Evolutionary conservation across 2,888 invertebrate genomes (phyloP).

Genomic region (Zhuqinia jingwanae): DNA sequence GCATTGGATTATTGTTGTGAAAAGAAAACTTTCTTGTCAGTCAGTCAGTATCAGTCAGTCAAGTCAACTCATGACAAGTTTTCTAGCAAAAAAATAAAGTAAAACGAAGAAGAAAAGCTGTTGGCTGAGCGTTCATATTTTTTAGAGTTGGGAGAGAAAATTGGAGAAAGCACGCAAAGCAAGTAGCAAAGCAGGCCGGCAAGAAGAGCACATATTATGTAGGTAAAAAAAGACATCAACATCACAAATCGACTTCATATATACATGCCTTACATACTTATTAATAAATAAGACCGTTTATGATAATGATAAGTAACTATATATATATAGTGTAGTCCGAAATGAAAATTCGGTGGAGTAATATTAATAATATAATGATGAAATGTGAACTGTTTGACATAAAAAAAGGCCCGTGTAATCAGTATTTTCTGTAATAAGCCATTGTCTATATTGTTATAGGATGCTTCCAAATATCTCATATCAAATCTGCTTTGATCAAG

Average conservation of each 20-base stretch:
- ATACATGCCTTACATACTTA: too few relatives aligned
- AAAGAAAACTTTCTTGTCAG: slow-evolving; percentile 27
- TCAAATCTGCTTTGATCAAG: too few relatives aligned
- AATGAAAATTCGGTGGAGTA: too few relatives aligned
- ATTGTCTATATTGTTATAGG: too few relatives aligned
- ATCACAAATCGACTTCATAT: background rate
- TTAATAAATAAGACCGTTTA: too few relatives aligned
- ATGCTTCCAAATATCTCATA: too few relatives aligned
- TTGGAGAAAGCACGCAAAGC: slow-evolving; percentile 52
- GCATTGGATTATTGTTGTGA: background rate
- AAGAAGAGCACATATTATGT: too few relatives aligned
- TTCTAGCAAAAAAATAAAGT: background rate
- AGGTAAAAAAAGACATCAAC: background rate
- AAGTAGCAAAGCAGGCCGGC: background rate
- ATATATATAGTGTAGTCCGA: too few relatives aligned
- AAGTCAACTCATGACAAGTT: slow-evolving; percentile 1
- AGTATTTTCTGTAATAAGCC: too few relatives aligned
- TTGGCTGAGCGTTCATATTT: background rate
- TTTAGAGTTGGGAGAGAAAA: background rate
- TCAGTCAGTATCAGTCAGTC: background rate
- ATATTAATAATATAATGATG: too few relatives aligned
- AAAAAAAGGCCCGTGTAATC: too few relatives aligned
- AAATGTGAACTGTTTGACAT: too few relatives aligned
- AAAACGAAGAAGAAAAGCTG: background rate
- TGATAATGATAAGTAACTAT: background rate